Base-by-base conservation (phyloP, 2,113 vertebrate species). In the Ramphastos sulfuratus region DNA sequence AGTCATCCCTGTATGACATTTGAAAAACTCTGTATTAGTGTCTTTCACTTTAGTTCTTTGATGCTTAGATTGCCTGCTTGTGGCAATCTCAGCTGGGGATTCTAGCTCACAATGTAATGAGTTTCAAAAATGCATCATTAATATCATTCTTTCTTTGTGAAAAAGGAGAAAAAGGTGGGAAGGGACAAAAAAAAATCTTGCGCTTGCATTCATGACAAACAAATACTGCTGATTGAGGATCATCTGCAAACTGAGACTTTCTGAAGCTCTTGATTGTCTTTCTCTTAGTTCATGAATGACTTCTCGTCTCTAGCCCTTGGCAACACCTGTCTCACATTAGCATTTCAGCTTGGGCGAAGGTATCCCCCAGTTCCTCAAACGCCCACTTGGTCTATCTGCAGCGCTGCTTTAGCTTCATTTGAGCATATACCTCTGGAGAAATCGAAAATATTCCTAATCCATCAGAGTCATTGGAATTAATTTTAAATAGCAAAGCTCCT, bases 161-260 rank as follows among this genome's bases (percentile, higher is more conserved):
- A 61, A 85, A 87, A 79, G 63, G 39, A 75, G 19, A 35, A 89
- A 72, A 83, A 44, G 16, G 46, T 81, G 9, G 19, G 12, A 86
- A 80, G 54, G 85, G 15, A 17, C 12, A 11, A 1, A 2, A 33
- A 80, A 69, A 1, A 56, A 35, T 2, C 6, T 25, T 0, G 4
- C 63, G 30, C 30, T 72, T 64, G 13, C 55, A 15, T 33, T 75
- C 54, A 13, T 9, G 25, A 17, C n/a, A 66, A 50, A 58, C 10
- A 61, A 56, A 70, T 58, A 77, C 15, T 79, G 65, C 64, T 86
- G 77, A 59, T 63, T 81, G 56, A 74, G 69, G 31, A 61, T 65
- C 35, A 61, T 2, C 67, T 64, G 30, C 48, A 60, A 67, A 19
- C 21, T 39, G 30, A 60, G 30, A 56, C 66, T 77, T 83, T 77